phyloP scores from a whole-genome alignment of 2,797 vertebrate genomes.

The Crenichthys baileyi region DNA sequence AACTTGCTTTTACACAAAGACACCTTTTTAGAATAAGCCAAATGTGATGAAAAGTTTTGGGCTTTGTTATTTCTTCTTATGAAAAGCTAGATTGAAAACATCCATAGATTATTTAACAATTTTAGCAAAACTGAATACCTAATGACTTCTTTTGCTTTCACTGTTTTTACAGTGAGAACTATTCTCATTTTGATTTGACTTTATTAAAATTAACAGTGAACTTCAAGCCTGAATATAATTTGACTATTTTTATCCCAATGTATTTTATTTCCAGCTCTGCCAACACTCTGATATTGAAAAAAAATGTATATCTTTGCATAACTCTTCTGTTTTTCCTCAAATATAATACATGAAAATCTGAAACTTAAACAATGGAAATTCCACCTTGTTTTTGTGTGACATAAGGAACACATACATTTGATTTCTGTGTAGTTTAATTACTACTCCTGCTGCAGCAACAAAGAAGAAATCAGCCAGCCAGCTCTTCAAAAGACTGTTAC shows the following conservation, averaged over 20 bases:
- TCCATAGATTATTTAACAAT: background rate
- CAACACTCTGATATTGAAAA: background rate
- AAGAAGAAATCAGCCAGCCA: background rate
- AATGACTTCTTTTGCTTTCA: background rate
- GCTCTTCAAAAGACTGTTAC: background rate
- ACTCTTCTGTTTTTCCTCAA: background rate
- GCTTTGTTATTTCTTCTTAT: background rate
- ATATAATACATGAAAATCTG: background rate
- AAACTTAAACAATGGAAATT: background rate
- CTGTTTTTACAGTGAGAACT: background rate
- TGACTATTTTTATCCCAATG: background rate
- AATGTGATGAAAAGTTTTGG: background rate
- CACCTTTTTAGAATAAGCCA: background rate
- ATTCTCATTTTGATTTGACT: background rate
- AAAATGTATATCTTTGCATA: background rate
- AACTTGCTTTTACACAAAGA: background rate
- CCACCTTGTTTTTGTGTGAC: background rate
- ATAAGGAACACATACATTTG: background rate
- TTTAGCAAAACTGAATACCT: background rate
- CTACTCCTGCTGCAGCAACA: background rate
- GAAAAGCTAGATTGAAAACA: background rate
- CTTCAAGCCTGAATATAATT: background rate
- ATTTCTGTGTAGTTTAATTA: background rate
- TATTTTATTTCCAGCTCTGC: background rate
- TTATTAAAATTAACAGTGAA: background rate